A percentile compares a stretch with the other conserved stretches of the same genome.
Evolutionary conservation across 2,797 vertebrate genomes (phyloP).

Genomic region (Microctenopoma stevenorrisi): DNA sequence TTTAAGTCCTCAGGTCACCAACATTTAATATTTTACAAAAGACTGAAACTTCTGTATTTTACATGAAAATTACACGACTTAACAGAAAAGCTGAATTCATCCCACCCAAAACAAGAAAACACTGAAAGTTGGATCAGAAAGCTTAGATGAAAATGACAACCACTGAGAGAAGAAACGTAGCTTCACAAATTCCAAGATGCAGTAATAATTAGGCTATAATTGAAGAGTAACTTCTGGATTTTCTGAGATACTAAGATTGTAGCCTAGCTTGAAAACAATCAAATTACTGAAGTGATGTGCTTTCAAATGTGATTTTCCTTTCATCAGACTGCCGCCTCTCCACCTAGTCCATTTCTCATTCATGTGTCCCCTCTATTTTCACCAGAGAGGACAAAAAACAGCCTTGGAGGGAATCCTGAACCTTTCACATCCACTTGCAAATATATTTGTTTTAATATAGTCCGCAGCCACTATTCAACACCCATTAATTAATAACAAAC

Average conservation of each 20-base stretch:
- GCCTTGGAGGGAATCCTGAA: slow-evolving; percentile 37
- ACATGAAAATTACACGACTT: neutral
- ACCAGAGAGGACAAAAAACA: slow-evolving; percentile 12
- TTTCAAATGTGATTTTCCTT: slow-evolving; percentile 7
- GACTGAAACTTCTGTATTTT: neutral
- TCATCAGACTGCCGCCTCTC: neutral
- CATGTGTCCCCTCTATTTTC: neutral
- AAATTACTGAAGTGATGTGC: neutral
- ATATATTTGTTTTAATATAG: neutral
- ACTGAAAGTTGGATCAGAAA: neutral
- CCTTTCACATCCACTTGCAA: slow-evolving; percentile 12
- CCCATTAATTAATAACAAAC: slow-evolving; percentile 4
- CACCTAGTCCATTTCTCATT: slow-evolving; percentile 2
- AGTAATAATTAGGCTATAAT: neutral
- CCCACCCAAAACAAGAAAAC: no score
- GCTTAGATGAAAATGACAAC: neutral
- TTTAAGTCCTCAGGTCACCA: neutral
- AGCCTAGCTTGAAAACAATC: neutral
- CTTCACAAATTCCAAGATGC: neutral
- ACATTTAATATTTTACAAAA: neutral
- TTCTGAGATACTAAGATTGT: neutral
- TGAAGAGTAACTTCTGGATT: neutral
- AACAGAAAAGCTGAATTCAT: no score
- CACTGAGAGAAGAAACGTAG: neutral
- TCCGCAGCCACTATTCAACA: slow-evolving; percentile 11